Evolutionary conservation across 1,140 invertebrate species (phyloP), one percentile per base, ranked within the genome.

Genomic region (Ceratina australensis): DNA sequence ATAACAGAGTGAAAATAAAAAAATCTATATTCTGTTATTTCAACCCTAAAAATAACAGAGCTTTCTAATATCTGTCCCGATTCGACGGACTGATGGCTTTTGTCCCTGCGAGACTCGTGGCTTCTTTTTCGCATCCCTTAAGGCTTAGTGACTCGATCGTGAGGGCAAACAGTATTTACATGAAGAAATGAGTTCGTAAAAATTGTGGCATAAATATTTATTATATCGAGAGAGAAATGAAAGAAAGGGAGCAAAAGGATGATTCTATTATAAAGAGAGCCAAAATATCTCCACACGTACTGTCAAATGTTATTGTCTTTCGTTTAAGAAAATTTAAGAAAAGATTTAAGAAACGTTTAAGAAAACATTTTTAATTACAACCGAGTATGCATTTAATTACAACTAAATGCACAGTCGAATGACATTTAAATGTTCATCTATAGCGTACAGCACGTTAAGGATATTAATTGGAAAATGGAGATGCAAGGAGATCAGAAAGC

Each of bases 141-240:
- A 78, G 86, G 83, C 78, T 87, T 80, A 85, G 64, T 13, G 15
- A 18, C 22, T 49, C 75, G 57, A 74, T 81, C 67, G 80, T 67
- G 60, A 57, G 33, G 73, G 79, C 83, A 88, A 87, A 88, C 80
- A 89, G 77, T 85, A 92, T 91, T 92, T 91, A 91, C 89, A 91
- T 91, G 81, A 84, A 74, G 85, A 90, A 91, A 90, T 91, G 85
- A 87, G 87, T 86, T 90, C 84, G 80, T 78, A 85, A 87, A 88
- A 89, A 89, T 82, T 81, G 83, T 74, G 86, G 59, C 52, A 85
- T 85, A 81, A 76, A 83, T 85, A 85, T 85, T 86, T 82, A 86
- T 79, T 42, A 54, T 42, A 3, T 16, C 8, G 7, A 18, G 33
- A 12, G 47, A n/a, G 28, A 28, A 49, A 18, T 13, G 28, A 47